Base-by-base conservation (phyloP, 2,797 vertebrate genomes). In the Novumbra hubbsi region DNA sequence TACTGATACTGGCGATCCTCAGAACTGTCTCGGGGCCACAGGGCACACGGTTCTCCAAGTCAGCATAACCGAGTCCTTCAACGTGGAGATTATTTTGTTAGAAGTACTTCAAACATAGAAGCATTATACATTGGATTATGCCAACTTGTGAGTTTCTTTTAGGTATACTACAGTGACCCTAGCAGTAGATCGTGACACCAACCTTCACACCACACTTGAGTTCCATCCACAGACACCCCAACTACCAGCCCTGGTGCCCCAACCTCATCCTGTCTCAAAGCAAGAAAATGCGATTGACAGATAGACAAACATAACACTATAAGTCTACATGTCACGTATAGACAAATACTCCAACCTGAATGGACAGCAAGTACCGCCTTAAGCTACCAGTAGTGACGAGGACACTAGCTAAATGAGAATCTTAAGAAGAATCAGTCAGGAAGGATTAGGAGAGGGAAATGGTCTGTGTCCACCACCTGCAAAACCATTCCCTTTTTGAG, bases 1-100 rank as follows among this genome's bases (percentile, higher is more conserved):
- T 99, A 92, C 98, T 98, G 92, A 99, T 96, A 80, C 98, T 99
- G 80, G 97, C 98, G 4, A 99, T 96, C 41, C 98, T 93, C 96
- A 99, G 95, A 72, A 98, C 89, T 0, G 96, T 99, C 71, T 95
- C 93, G 9, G 96, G 91, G 48, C 91, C 87, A 83, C 98, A 99
- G 0, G 85, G 87, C 7, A 98, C 94, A 5, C 97, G 94, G 81
- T 99, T 99, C 88, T 99, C 98, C 76, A 99, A 84, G 45, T 99
- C 98, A 45, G 97, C 95, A 80, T 95, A 98, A 74, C 98, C 98
- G 66, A 98, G 66, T 24, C 97, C 98, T 99, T 73, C 38, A 81
- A 69, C 48, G 69, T 21, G 65, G 34, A 38, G 16, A 5, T 50
- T 5, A 52, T 24, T 49, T 50, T 3, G 78, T 2, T 0, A 41